phyloP scores from a whole-genome alignment of 2,113 vertebrate species.

The Mormoops blainvillei region DNA sequence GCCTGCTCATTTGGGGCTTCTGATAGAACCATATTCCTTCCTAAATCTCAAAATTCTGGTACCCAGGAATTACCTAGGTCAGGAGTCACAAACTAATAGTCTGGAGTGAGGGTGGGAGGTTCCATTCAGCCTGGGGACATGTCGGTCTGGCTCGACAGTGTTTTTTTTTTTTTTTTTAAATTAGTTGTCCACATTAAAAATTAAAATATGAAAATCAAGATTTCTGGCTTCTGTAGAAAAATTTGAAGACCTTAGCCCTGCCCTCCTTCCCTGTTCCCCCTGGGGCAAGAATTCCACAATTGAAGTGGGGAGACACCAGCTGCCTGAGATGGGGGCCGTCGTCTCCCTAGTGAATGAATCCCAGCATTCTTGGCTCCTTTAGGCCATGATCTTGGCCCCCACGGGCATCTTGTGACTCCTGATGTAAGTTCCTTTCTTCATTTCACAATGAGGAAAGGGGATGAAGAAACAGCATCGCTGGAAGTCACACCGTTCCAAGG shows the following conservation, averaged over 20 bases:
- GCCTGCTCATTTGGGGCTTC: neutral
- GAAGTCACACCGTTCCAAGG: neutral
- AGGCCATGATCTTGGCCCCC: neutral
- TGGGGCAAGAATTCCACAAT: fast-evolving
- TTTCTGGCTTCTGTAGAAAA: neutral
- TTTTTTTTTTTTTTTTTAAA: neutral
- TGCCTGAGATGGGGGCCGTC: neutral
- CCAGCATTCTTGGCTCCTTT: neutral
- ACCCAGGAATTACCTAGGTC: neutral
- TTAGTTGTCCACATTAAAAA: neutral
- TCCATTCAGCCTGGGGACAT: neutral
- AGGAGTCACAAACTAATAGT: neutral
- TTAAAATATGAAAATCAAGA: neutral
- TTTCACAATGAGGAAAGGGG: neutral
- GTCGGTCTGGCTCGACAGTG: neutral
- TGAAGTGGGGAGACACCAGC: fast-evolving
- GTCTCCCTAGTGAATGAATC: neutral
- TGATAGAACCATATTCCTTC: neutral
- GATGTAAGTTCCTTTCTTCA: neutral
- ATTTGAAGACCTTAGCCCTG: neutral
- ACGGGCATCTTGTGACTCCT: neutral
- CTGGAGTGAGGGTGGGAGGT: fast-evolving
- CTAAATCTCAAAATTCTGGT: neutral
- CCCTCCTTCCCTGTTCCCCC: neutral
- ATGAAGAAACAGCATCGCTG: neutral